Base-by-base conservation (phyloP, 2,888 invertebrate genomes). In the Uropetala carovei region DNA sequence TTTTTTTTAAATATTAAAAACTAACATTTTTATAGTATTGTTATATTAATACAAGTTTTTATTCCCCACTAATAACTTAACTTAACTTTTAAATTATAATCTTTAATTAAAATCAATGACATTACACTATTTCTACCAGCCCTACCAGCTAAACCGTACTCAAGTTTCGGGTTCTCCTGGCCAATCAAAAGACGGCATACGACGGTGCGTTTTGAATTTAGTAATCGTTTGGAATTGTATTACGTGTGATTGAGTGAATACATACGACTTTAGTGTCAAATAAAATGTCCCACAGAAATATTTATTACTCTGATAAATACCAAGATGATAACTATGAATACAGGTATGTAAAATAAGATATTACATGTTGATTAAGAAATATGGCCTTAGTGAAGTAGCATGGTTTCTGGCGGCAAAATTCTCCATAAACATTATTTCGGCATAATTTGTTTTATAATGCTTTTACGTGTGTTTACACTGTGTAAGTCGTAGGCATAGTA, bases 271-370 rank as follows among this genome's bases (percentile, higher is more conserved):
- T 11, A 5, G 3, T n/a, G 5, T 8, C 58, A 0, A n/a, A 0
- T 22, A 60, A 64, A 59, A 92, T 92, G 92, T 68, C 92, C 9
- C 22, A 43, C 83, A 97, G 97, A 95, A 97, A 98, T 93, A 98
- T 99, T 94, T 98, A 98, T 94, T 99, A 99, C 95, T 99, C 99
- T 0, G 98, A 98, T 93, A 99, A 98, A 96, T 99, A 99, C 95
- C 97, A 97, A 94, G 99, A 99, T 94, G 98, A 98, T 93, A 96
- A 97, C 94, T 98, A 97, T 94, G 99, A 99, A 95, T 99, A 99
- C 96, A 97, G 99, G 99, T 99, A 96, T 95, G 95, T 95, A 57
- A 64, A 43, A 89, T 84, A 59, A 92, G 64, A 68, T 85, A 85
- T 85, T n/a, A 82, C 2, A 9, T 22, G 10, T n/a, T 82, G 10